Evolutionary conservation across 2,888 invertebrate genomes (phyloP).

Genomic region (Molorchus minor): DNA sequence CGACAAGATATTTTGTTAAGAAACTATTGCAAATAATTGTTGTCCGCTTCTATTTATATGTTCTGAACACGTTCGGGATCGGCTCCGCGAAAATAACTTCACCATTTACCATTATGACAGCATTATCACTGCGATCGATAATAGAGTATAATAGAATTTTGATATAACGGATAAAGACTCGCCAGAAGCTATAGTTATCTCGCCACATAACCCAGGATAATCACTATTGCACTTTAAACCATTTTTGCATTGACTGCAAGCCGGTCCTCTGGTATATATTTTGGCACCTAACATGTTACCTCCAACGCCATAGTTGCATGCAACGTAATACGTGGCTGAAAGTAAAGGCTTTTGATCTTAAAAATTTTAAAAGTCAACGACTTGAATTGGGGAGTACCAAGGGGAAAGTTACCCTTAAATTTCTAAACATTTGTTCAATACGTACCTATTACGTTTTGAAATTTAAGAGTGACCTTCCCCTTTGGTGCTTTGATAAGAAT

Average conservation of each 20-base stretch:
- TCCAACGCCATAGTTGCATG: slow-evolving; percentile 1
- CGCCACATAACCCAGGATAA: background rate
- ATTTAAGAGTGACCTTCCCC: background rate
- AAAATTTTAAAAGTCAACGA: background rate
- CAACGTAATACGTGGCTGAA: background rate
- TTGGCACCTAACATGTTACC: background rate
- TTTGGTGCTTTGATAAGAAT: background rate
- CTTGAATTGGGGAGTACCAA: background rate
- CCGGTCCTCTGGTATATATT: background rate
- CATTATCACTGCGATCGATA: background rate
- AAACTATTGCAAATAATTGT: too few relatives aligned
- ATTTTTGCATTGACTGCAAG: background rate
- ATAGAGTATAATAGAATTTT: too few relatives aligned
- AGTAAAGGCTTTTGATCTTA: background rate
- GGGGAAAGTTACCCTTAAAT: too few relatives aligned
- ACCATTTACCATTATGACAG: background rate
- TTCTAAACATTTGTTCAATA: too few relatives aligned
- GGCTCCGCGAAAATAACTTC: background rate
- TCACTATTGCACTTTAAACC: background rate
- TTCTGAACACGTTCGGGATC: too few relatives aligned
- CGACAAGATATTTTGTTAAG: too few relatives aligned
- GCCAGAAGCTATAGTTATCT: background rate
- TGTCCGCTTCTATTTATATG: too few relatives aligned
- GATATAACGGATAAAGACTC: too few relatives aligned
- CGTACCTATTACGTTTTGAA: too few relatives aligned